These are phyloP conservation scores for Arge pagana DNA, from an alignment of 2,888 invertebrate species.

Conservation along the genomic window DNA sequence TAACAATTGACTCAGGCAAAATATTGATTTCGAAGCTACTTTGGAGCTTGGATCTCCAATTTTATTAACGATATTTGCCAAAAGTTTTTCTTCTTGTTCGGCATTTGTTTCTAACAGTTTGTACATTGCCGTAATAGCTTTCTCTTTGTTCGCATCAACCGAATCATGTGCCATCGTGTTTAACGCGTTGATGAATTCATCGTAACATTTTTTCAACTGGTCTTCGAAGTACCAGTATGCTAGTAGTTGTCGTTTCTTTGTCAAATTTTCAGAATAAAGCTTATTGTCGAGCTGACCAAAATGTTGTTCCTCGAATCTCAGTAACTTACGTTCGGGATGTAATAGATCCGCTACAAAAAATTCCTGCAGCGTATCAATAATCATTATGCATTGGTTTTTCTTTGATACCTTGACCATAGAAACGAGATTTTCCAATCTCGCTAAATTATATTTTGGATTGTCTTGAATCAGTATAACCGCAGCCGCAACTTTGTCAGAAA, in stretches of 20 bases:
- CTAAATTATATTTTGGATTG: slow-evolving; percentile 78
- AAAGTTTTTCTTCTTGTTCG: slow-evolving; percentile 83
- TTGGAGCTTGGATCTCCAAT: slow-evolving; percentile 90
- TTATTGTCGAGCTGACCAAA: slow-evolving; percentile 64
- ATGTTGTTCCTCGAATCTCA: slow-evolving; percentile 70
- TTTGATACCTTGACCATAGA: slow-evolving; percentile 79
- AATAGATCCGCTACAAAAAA: slow-evolving; percentile 75
- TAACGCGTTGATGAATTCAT: slow-evolving; percentile 73
- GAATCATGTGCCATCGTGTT: slow-evolving; percentile 78
- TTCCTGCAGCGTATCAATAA: slow-evolving; percentile 78
- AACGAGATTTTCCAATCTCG: slow-evolving; percentile 72
- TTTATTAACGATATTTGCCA: slow-evolving; percentile 88
- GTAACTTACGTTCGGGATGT: slow-evolving; percentile 68
- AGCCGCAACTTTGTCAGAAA: slow-evolving; percentile 85
- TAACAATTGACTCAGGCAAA: slow-evolving; percentile 81
- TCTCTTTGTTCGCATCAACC: slow-evolving; percentile 79
- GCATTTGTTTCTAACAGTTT: slow-evolving; percentile 77
- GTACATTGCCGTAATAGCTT: slow-evolving; percentile 75
- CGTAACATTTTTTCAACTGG: slow-evolving; percentile 79
- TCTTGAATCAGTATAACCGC: slow-evolving; percentile 81
- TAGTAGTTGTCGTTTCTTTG: slow-evolving; percentile 68
- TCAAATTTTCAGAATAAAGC: slow-evolving; percentile 67
- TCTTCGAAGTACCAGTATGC: slow-evolving; percentile 89
- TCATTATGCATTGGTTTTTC: slow-evolving; percentile 71
- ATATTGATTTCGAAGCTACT: slow-evolving; percentile 86